These are phyloP conservation scores for Ellobius talpinus DNA, from an alignment of 2,113 vertebrate genomes.

Conservation along the genomic window DNA sequence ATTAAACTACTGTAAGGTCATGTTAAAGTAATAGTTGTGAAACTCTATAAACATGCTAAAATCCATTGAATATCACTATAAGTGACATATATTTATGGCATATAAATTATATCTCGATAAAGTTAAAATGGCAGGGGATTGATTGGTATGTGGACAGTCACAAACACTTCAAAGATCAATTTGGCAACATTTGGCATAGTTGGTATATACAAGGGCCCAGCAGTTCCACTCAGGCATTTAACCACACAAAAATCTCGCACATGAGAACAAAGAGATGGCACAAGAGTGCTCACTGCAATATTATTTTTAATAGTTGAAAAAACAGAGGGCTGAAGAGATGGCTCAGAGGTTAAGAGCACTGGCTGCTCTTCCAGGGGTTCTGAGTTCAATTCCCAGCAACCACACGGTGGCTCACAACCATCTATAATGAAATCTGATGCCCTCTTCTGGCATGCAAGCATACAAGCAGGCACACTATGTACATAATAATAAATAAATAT, in stretches of 20 bases:
- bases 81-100: not conserved
- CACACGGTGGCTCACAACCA: too few species aligned
- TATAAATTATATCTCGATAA: constrained; percentile 18
- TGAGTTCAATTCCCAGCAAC: too few species aligned
- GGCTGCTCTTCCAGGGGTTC: too few species aligned
- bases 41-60: constrained; percentile 29
- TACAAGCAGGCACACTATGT: too few species aligned
- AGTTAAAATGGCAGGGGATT: constrained; percentile 13
- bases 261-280: not conserved
- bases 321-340: not conserved
- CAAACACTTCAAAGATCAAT: constrained; percentile 16
- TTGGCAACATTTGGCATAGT: not conserved
- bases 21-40: not conserved
- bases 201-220: not conserved
- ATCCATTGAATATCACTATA: not conserved
- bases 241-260: not conserved
- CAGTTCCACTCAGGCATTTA: not conserved
- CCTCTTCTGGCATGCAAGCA: too few species aligned
- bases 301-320: not conserved
- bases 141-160: not conserved
- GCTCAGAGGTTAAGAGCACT: too few species aligned
- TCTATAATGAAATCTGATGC: too few species aligned
- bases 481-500: too few species aligned
- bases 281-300: not conserved
- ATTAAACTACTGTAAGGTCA: constrained; percentile 32